These are phyloP conservation scores for Heliothis subflexa DNA, from an alignment of 1,140 invertebrate species.

Conservation along the genomic window DNA sequence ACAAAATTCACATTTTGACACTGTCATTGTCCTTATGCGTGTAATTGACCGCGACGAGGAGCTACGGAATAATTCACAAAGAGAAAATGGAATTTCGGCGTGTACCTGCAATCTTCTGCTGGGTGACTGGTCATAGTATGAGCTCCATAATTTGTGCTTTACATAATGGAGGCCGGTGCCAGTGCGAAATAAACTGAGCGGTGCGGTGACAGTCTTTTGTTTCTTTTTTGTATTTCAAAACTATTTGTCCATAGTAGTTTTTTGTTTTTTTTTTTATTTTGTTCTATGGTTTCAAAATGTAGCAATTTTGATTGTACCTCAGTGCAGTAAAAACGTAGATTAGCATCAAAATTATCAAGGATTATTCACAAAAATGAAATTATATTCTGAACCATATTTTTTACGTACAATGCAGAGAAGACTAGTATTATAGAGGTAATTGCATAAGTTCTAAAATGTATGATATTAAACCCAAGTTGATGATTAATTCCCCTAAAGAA, in stretches of 20 bases:
- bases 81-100: constrained; percentile 44
- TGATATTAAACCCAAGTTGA: background rate
- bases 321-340: too few species aligned
- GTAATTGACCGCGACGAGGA: constrained; percentile 44
- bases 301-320: too few species aligned
- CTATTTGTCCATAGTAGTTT: too few species aligned
- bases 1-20: constrained; percentile 19
- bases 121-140: constrained; percentile 55
- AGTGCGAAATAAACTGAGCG: background rate
- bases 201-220: background rate
- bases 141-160: constrained; percentile 59
- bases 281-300: too few species aligned
- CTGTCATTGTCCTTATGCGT: constrained; percentile 21
- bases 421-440: too few species aligned
- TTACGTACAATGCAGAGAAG: too few species aligned
- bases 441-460: too few species aligned
- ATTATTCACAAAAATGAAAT: too few species aligned
- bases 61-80: constrained; percentile 50
- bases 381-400: too few species aligned
- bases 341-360: too few species aligned
- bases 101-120: constrained; percentile 54
- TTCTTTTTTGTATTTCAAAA: background rate
- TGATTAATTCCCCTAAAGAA: background rate
- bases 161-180: background rate
- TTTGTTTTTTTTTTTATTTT: too few species aligned